These are phyloP conservation scores for Microplitis deprimator DNA, from an alignment of 2,888 invertebrate species.

Conservation along the genomic window DNA sequence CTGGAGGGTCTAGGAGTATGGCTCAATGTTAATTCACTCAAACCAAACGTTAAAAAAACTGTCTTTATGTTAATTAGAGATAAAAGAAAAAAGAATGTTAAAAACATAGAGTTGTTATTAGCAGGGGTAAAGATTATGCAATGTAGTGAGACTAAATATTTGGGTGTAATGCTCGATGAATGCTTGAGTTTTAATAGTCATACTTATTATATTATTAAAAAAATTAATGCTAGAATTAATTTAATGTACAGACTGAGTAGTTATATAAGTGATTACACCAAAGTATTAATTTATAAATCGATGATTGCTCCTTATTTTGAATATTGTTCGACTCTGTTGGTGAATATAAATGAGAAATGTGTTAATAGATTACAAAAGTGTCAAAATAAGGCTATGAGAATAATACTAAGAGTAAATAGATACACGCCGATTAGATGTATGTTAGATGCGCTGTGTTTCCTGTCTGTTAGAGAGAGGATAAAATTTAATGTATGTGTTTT, in stretches of 20 bases:
- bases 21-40: conserved; percentile 37
- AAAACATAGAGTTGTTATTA: background rate
- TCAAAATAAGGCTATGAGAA: background rate
- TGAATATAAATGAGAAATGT: conserved; percentile 1
- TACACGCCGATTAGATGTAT: background rate
- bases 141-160: background rate
- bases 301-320: conserved; percentile 3
- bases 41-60: conserved; percentile 39
- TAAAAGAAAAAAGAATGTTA: background rate
- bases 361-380: background rate
- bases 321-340: background rate
- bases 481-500: too few relatives aligned
- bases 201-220: background rate
- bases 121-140: background rate
- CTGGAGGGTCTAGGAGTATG: conserved; percentile 25
- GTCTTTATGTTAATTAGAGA: conserved; percentile 39
- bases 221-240: background rate
- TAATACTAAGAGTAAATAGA: background rate
- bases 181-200: background rate
- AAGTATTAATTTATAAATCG: conserved; percentile 9
- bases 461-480: too few relatives aligned
- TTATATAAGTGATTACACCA: conserved; percentile 7
- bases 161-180: background rate
- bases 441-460: background rate
- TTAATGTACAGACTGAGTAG: background rate